A percentile compares a stretch with the other conserved stretches of the same genome.
These are phyloP conservation scores for Drosophila buzzatii DNA, from an alignment of 2,888 invertebrate species.

Conservation along the genomic window DNA sequence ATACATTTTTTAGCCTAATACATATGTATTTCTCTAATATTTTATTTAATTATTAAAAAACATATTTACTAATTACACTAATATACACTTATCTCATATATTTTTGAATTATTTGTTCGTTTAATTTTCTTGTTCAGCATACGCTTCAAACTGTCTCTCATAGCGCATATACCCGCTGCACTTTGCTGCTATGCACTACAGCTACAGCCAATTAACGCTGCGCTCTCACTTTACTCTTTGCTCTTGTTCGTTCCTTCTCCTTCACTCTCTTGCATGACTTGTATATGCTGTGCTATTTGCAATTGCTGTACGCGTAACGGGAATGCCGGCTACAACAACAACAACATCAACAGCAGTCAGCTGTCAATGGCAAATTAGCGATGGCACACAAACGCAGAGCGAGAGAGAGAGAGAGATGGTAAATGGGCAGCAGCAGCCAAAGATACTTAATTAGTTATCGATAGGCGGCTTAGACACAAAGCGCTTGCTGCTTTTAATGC, in stretches of 20 bases:
- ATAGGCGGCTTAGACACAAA: constrained; percentile 27
- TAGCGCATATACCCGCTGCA: not conserved
- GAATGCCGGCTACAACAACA: constrained; percentile 16
- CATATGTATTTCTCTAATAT: not conserved
- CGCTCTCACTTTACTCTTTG: not conserved
- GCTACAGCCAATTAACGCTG: constrained; percentile 1
- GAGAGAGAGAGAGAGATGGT: not conserved
- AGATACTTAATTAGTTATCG: constrained; percentile 53
- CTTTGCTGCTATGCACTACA: not conserved
- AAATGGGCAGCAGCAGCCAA: constrained; percentile 4
- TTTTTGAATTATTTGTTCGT: too few species aligned
- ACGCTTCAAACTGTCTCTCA: not conserved
- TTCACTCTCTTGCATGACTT: constrained; percentile 7
- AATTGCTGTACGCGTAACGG: constrained; percentile 28
- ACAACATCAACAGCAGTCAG: constrained; percentile 21
- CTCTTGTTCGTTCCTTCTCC: not conserved
- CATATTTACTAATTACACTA: too few species aligned
- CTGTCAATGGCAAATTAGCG: constrained; percentile 37
- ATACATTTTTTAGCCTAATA: too few species aligned
- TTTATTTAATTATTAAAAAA: not conserved
- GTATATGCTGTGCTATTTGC: constrained; percentile 3
- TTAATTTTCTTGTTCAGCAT: not conserved
- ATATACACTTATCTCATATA: too few species aligned
- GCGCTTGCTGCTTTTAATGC: not conserved
- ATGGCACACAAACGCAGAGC: constrained; percentile 7